Percentiles rank a stretch among this genome's conserved stretches.
Evolutionary conservation across 1,140 invertebrate species (phyloP).

Genomic region (Pogonus chalceus): DNA sequence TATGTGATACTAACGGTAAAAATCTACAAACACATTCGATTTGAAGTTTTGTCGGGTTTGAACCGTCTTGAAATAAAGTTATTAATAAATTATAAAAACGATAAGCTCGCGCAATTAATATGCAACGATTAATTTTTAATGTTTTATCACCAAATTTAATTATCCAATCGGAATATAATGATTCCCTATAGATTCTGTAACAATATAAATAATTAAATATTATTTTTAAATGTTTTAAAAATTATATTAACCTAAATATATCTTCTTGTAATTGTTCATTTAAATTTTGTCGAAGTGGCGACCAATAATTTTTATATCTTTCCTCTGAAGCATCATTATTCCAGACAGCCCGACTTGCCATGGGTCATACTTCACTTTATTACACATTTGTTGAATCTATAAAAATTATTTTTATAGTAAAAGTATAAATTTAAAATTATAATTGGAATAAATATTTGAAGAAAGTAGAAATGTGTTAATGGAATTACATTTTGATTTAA

Average conservation of each 20-base stretch:
- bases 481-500: too few species aligned
- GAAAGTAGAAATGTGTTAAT: too few species aligned
- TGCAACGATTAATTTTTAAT: constrained; percentile 36
- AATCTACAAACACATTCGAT: constrained; percentile 32
- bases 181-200: constrained; percentile 39
- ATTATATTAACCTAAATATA: not conserved
- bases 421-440: too few species aligned
- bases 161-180: constrained; percentile 38
- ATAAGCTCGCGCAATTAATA: constrained; percentile 35
- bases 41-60: constrained; percentile 31
- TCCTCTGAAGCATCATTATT: not conserved
- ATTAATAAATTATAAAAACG: constrained; percentile 34
- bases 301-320: not conserved
- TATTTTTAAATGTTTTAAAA: not conserved
- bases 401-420: too few species aligned
- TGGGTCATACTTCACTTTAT: not conserved
- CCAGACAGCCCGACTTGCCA: not conserved
- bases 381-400: not conserved
- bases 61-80: constrained; percentile 30
- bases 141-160: constrained; percentile 35
- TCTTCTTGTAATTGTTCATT: not conserved
- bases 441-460: too few species aligned
- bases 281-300: not conserved
- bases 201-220: constrained; percentile 4
- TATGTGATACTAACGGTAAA: constrained; percentile 34